Conservation (phyloP, 2,888 invertebrate species). For the Cremastinae sp. region DNA sequence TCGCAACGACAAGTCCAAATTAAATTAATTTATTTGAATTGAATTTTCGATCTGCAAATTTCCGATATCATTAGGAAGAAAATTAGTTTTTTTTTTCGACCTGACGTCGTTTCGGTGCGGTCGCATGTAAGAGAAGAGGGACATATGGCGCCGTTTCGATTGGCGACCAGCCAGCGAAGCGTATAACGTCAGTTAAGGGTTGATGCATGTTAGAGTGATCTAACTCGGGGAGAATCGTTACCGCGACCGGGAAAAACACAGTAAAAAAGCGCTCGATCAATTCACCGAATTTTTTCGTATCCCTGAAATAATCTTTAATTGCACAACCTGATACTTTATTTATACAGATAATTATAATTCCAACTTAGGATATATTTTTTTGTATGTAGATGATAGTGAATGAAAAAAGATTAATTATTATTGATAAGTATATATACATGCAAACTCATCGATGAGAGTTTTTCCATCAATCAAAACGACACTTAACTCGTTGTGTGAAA, state of each 20-base stretch:
- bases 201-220: conserved; percentile 35
- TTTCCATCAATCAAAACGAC: too few relatives aligned
- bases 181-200: conserved; percentile 37
- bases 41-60: too few relatives aligned
- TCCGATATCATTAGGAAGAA: too few relatives aligned
- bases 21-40: conserved; percentile 2
- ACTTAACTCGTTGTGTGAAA: too few relatives aligned
- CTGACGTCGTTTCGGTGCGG: conserved; percentile 19
- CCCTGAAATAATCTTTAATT: too few relatives aligned
- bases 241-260: conserved; percentile 11
- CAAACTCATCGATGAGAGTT: too few relatives aligned
- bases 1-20: neutral
- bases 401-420: neutral
- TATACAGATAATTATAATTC: too few relatives aligned
- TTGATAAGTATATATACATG: neutral
- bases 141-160: conserved; percentile 60
- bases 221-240: conserved; percentile 21
- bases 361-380: too few relatives aligned
- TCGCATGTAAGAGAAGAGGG: conserved; percentile 37
- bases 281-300: neutral
- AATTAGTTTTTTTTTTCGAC: conserved; percentile 29
- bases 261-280: neutral
- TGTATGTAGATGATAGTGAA: too few relatives aligned
- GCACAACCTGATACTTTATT: too few relatives aligned
- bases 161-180: conserved; percentile 61